phyloP scores from a whole-genome alignment of 1,140 invertebrate genomes.

The Frieseomelitta varia region DNA sequence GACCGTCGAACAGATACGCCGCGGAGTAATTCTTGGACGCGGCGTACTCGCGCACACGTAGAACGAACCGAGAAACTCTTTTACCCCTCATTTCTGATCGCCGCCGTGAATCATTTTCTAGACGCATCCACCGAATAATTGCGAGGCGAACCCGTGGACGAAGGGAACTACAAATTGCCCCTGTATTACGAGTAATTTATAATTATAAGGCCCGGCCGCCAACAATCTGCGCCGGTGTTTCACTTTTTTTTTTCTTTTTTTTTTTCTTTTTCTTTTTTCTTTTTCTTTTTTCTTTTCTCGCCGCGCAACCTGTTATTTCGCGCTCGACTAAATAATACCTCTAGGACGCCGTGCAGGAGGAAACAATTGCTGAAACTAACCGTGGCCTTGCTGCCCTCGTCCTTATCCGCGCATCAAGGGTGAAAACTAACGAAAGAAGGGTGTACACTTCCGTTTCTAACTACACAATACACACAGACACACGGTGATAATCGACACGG shows the following conservation, averaged over 20 bases:
- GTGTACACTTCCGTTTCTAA: background rate
- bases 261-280: no score
- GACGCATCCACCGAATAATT: conserved; percentile 41
- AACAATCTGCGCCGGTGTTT: conserved; percentile 3
- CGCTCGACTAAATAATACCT: background rate
- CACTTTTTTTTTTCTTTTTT: no score
- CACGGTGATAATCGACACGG: background rate
- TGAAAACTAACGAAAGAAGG: background rate
- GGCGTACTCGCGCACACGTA: no score
- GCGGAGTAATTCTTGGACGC: background rate
- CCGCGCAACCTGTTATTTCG: conserved; percentile 12
- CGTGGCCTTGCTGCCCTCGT: background rate
- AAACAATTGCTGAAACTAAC: background rate
- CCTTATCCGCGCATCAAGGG: background rate
- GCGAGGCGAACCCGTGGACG: background rate
- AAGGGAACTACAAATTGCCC: conserved; percentile 28
- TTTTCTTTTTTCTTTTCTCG: background rate
- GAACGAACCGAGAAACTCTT: background rate
- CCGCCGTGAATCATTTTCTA: conserved; percentile 33
- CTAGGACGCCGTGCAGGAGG: background rate
- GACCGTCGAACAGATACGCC: background rate
- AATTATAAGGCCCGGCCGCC: conserved; percentile 20
- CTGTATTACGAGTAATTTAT: conserved; percentile 44
- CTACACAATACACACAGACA: background rate
- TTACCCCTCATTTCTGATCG: conserved; percentile 38